Conservation (phyloP, 2,888 invertebrate genomes). For the Phortica magna region DNA sequence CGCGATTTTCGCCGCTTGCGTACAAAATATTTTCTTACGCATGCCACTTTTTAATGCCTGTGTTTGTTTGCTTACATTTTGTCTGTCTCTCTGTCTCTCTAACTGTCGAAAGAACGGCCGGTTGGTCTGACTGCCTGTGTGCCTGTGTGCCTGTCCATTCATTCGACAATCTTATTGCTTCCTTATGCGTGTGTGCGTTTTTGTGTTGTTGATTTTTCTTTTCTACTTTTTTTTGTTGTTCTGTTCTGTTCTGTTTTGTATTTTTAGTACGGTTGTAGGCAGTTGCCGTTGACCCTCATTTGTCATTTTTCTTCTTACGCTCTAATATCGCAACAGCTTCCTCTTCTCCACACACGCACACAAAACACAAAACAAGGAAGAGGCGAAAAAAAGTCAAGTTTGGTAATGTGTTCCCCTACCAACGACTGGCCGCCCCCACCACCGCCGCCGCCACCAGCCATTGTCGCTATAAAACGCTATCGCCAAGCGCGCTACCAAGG, state of each 20-base stretch:
- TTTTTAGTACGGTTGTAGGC: conserved; percentile 11
- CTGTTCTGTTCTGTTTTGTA: neutral
- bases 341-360: neutral
- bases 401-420: too few relatives aligned
- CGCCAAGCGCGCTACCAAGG: neutral
- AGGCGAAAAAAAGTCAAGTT: neutral
- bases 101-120: neutral
- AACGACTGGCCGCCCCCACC: neutral
- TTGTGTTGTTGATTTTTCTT: neutral
- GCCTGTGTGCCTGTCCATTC: neutral
- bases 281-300: conserved; percentile 37
- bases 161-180: neutral
- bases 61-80: neutral
- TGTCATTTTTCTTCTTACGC: conserved; percentile 26
- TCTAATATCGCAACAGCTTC: conserved; percentile 2
- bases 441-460: neutral
- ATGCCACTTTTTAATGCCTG: neutral
- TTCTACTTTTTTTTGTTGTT: neutral
- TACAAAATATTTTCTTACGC: conserved; percentile 6
- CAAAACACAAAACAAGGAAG: neutral
- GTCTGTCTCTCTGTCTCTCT: neutral
- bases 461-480: neutral
- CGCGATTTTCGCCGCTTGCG: neutral
- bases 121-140: neutral
- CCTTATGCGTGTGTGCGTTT: neutral